Evolutionary conservation across 2,113 vertebrate genomes (phyloP).

Genomic region (Pangasianodon gigas): DNA sequence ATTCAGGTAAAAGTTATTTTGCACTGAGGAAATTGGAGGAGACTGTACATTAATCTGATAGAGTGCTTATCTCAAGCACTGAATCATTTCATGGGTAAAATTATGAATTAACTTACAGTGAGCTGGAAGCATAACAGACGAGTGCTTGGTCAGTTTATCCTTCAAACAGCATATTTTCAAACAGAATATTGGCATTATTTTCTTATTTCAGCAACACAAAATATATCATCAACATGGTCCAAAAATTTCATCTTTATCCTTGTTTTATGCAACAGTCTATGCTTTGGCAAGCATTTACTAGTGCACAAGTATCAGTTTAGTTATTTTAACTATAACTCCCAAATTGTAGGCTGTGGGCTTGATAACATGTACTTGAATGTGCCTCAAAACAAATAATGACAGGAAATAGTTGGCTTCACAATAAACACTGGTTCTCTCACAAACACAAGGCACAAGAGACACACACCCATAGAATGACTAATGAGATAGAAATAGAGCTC

Average conservation of each 20-base stretch:
- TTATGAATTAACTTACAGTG: not conserved
- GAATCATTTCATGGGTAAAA: not conserved
- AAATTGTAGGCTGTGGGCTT: conserved; percentile 18
- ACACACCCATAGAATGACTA: conserved; percentile 45
- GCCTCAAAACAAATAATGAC: conserved; percentile 51
- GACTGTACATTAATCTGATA: not conserved
- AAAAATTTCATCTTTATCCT: not conserved
- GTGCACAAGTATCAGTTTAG: conserved; percentile 13
- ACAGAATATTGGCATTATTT: not conserved
- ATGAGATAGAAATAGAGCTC: conserved; percentile 42
- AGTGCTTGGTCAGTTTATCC: not conserved
- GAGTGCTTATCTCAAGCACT: not conserved
- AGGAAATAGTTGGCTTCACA: conserved; percentile 53
- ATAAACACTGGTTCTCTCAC: conserved; percentile 44
- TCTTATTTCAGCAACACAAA: not conserved
- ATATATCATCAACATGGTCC: not conserved
- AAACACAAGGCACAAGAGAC: not conserved
- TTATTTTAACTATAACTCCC: not conserved
- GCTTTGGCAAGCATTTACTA: conserved; percentile 1
- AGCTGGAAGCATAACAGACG: not conserved
- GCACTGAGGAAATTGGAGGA: not conserved
- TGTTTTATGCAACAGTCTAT: not conserved
- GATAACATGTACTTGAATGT: conserved; percentile 36
- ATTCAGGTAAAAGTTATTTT: not conserved
- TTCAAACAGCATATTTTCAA: not conserved